Conservation (phyloP, 1,140 invertebrate genomes). For the Acromyrmex echinatior region DNA sequence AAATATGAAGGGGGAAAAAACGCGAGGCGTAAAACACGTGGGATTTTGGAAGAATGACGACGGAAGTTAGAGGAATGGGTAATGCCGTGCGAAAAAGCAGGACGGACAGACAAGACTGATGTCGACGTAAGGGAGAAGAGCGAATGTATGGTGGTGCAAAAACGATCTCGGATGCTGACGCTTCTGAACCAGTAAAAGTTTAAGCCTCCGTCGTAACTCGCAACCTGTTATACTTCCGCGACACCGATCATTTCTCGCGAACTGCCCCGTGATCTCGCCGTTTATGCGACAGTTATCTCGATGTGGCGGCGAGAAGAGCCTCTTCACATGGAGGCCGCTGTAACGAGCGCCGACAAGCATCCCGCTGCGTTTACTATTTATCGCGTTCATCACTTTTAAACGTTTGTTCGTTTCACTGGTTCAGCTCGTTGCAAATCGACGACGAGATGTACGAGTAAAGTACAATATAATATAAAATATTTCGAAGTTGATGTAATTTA, state of each 20-base stretch:
- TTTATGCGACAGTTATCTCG: constrained; percentile 79
- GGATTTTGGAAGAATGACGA: constrained; percentile 39
- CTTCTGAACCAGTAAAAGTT: constrained; percentile 81
- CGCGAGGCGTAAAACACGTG: not conserved
- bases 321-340: constrained; percentile 35
- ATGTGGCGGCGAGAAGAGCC: constrained; percentile 56
- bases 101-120: not conserved
- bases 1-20: not conserved
- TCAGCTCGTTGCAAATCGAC: not conserved
- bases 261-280: constrained; percentile 77
- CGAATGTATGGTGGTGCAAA: constrained; percentile 66
- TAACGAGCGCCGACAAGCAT: constrained; percentile 54
- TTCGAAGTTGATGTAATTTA: not conserved
- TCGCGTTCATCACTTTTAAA: not conserved
- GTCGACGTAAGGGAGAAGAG: constrained; percentile 56
- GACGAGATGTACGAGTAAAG: too few relatives aligned
- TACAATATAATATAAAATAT: not conserved
- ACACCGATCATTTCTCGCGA: constrained; percentile 80
- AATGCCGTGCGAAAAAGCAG: not conserved
- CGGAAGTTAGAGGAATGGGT: constrained; percentile 42
- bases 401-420: not conserved
- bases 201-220: constrained; percentile 82
- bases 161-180: constrained; percentile 81
- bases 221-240: constrained; percentile 75
- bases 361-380: constrained; percentile 34